Percentiles rank a stretch among this genome's conserved stretches.
Evolutionary conservation across 1,140 invertebrate genomes (phyloP).

Genomic region (Heliconius himera): DNA sequence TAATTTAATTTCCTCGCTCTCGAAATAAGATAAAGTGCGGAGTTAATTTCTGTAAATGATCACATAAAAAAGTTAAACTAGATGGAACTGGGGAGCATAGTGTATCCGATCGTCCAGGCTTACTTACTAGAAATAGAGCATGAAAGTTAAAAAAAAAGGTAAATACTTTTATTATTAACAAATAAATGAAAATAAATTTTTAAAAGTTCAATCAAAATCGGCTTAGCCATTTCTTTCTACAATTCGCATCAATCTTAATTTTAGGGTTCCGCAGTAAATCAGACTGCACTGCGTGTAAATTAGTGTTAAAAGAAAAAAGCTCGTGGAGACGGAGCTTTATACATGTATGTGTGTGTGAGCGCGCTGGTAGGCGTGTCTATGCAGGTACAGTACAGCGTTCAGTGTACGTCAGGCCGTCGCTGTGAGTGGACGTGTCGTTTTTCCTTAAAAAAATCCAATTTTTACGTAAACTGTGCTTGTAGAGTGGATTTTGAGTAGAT

Average conservation of each 20-base stretch:
- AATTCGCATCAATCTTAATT: background rate
- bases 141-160: too few species aligned
- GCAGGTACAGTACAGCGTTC: constrained; percentile 74
- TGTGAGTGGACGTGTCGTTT: constrained; percentile 31
- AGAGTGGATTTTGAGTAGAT: constrained; percentile 19
- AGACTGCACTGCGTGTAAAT: constrained; percentile 50
- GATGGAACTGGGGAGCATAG: background rate
- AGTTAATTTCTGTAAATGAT: too few species aligned
- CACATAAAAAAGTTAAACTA: too few species aligned
- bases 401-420: constrained; percentile 66
- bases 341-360: constrained; percentile 57
- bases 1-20: too few species aligned
- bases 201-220: background rate
- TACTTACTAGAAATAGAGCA: too few species aligned
- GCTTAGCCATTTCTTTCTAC: background rate
- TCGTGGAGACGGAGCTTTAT: constrained; percentile 64
- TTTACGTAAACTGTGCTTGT: constrained; percentile 26
- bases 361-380: constrained; percentile 69
- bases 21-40: too few species aligned
- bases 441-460: background rate
- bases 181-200: background rate
- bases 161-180: background rate
- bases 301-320: constrained; percentile 49
- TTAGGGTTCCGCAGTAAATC: constrained; percentile 39
- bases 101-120: too few species aligned